A percentile compares a stretch with the other conserved stretches of the same genome.
phyloP scores from a whole-genome alignment of 1,140 invertebrate genomes.

The Scylla paramamosain region DNA sequence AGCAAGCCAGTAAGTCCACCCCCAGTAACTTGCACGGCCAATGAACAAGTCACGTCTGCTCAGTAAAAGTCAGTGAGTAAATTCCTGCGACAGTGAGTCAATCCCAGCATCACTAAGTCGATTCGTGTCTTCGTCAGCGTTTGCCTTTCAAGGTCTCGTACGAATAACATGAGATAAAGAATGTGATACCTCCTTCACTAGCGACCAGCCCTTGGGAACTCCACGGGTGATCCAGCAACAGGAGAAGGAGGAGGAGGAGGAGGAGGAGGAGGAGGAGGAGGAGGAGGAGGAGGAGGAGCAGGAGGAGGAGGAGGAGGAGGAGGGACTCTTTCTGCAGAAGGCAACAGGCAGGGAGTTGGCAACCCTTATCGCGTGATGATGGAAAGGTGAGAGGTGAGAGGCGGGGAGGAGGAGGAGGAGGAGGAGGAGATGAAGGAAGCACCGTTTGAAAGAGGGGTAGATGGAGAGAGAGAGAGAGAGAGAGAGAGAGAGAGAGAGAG shows the following conservation, averaged over 20 bases:
- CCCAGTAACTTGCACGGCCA: too few species aligned
- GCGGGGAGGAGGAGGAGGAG: neutral
- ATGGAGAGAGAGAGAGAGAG: neutral
- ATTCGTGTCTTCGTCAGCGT: too few species aligned
- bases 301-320: neutral
- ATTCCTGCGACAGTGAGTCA: too few species aligned
- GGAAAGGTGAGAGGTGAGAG: neutral
- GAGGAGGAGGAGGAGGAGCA: neutral
- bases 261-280: neutral
- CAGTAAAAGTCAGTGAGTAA: neutral
- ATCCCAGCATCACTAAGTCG: too few species aligned
- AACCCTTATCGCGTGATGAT: neutral
- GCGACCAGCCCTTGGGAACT: too few species aligned
- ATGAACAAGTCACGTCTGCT: neutral
- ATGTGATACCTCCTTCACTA: too few species aligned
- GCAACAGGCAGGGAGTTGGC: neutral
- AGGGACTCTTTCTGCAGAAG: neutral
- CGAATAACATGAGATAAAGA: too few species aligned
- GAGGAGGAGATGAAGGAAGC: neutral
- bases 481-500: slow-evolving; percentile 18
- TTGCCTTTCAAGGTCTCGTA: too few species aligned
- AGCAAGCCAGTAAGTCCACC: too few species aligned
- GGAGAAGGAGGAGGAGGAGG: neutral
- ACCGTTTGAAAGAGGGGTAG: neutral
- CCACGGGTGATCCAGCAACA: too few species aligned